Base-by-base conservation (phyloP, 2,113 vertebrate genomes). In the Morone saxatilis region DNA sequence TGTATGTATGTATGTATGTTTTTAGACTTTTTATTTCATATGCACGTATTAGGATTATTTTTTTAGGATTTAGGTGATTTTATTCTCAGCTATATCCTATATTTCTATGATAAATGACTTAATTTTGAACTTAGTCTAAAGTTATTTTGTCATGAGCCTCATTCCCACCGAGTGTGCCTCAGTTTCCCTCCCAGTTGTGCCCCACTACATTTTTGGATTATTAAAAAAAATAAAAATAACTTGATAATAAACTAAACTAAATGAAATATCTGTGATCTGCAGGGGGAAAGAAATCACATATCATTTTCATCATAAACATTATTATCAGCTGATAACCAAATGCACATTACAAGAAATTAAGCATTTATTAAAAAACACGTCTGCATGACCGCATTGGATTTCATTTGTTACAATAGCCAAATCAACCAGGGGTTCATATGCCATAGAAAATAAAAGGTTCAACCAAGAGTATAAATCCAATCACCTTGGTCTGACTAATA, bases 91-190 rank as follows among this genome's bases (percentile, higher is more conserved):
- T 9, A 36, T 1, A 67, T 12, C 41, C 0, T 2, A 20, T 45
- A 67, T 77, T 67, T n/a, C 10, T 45, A 6, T 43, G 43, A 12
- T 17, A 11, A 59, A 20, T n/a, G 31, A 17, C 8, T n/a, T 25
- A 9, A 78, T 20, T 22, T 59, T 71, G 4, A 69, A 19, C 20
- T 51, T 25, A 48, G 20, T 80, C 11, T 74, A 14, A 65, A 62
- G 71, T 47, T 59, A 83, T 75, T 85, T 90, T 94, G 91, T 93
- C 94, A 94, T 92, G 94, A 94, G 93, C 91, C 93, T 91, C 89
- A 83, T 70, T 84, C 84, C 86, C 90, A 85, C 81, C 78, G 81
- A 78, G 68, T 70, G 61, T 80, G 57, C 65, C 69, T 78, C 53
- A 81, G 57, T 69, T 79, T 89, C 81, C 78, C 71, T 87, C 61